Evolutionary conservation across 2,797 vertebrate species (phyloP), one percentile per base, ranked within the genome.

Genomic region (Falco naumanni): DNA sequence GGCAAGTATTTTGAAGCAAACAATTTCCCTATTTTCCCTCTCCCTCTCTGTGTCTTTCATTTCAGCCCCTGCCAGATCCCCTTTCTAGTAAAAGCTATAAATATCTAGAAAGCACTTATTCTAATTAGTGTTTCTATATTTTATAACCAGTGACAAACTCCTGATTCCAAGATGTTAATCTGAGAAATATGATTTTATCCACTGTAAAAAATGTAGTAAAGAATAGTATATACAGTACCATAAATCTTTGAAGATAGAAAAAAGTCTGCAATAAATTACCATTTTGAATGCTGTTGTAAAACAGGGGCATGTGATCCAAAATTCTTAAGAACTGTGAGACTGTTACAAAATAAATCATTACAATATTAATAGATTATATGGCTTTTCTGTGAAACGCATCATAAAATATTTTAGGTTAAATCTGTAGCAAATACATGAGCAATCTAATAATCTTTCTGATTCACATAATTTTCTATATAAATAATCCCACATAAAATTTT

Each of bases 1-100:
- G 41, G 47, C 64, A 91, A 87, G 47, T 81, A 86, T 76, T 59
- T 84, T 39, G 66, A 87, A 59, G 51, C 22, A 93, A 95, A 77
- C 33, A 39, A 47, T 84, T 84, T 53, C 31, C 60, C 41, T 82
- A 5, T 78, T 68, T 87, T 74, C 18, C 79, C 18, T 61, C 10
- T 50, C 79, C 19, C 6, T 29, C 16, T 57, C 7, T 22, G 3
- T 61, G 26, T 70, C 56, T 79, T 37, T 65, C 71, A 83, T 74
- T 86, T 79, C 43, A 93, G 47, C 16, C 79, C 59, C 86, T 88
- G 60, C 65, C 84, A 96, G 65, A 89, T 92, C 41, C 21, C 45
- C 75, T 75, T 94, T 95, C 92, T 90, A 95, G 84, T 86, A 89
- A 95, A 77, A 51, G 31, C 68, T 96, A 94, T 93, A 95, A 97